Conservation (phyloP, 1,140 invertebrate genomes). For the Pogonomyrmex californicus region DNA sequence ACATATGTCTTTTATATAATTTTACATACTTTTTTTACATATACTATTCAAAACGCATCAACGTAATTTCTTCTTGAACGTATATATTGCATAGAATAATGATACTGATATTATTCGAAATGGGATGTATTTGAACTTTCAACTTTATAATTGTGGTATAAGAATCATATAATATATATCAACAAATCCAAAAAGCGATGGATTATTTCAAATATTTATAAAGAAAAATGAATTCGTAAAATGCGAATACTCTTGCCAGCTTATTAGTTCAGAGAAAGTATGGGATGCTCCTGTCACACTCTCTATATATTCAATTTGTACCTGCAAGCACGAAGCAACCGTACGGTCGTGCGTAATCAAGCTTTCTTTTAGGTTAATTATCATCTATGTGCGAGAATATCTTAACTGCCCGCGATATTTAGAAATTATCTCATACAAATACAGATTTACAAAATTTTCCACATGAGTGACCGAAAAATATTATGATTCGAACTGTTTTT, state of each 20-base stretch:
- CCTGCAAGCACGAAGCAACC: constrained; percentile 20
- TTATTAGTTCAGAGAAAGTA: background rate
- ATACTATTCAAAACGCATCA: background rate
- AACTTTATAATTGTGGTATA: background rate
- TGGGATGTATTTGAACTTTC: background rate
- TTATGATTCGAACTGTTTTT: constrained; percentile 21
- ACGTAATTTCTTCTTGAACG: background rate
- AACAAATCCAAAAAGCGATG: background rate
- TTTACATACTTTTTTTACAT: background rate
- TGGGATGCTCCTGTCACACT: constrained; percentile 5
- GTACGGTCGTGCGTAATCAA: constrained; percentile 49
- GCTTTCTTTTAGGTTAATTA: constrained; percentile 50
- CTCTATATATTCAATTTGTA: constrained; percentile 33
- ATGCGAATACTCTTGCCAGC: background rate
- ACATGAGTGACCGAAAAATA: constrained; percentile 6
- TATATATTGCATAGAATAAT: background rate
- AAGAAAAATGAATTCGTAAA: background rate
- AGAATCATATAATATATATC: background rate
- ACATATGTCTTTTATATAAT: background rate
- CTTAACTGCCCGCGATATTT: constrained; percentile 22
- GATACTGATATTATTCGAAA: background rate
- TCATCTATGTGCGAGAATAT: constrained; percentile 16
- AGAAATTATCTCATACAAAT: background rate
- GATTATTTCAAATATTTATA: background rate
- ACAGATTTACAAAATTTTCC: constrained; percentile 1